A percentile compares a stretch with the other conserved stretches of the same genome.
Conservation (phyloP, 2,113 vertebrate genomes). For the Machaerirhynchus nigripectus region DNA sequence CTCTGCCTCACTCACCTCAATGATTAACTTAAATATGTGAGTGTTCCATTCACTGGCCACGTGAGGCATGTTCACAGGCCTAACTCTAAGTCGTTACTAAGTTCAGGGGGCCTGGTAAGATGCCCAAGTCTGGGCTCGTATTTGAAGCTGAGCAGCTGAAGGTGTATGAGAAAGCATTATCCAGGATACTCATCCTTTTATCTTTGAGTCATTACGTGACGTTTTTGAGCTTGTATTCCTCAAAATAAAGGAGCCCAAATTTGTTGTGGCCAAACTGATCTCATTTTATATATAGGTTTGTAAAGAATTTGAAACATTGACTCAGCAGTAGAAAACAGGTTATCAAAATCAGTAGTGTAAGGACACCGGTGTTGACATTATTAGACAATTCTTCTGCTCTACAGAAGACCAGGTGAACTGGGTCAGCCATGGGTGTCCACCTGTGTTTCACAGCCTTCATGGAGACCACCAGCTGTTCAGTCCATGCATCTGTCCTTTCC, state of each 20-base stretch:
- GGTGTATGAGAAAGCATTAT: background rate
- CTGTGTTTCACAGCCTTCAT: background rate
- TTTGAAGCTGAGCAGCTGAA: background rate
- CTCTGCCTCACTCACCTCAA: background rate
- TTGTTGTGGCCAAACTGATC: background rate
- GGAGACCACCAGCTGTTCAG: background rate
- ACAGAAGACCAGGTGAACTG: background rate
- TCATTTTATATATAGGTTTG: background rate
- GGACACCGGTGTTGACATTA: background rate
- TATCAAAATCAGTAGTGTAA: background rate
- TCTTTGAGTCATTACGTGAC: background rate
- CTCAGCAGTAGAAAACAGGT: constrained; percentile 23
- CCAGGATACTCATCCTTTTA: background rate
- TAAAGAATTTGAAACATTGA: constrained; percentile 14
- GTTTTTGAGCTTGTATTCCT: background rate
- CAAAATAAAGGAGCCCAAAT: background rate
- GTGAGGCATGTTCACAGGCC: background rate
- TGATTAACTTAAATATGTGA: background rate
- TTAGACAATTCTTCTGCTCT: background rate
- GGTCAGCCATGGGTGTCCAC: background rate
- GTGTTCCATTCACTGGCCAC: background rate
- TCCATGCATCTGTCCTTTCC: background rate
- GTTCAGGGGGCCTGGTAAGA: background rate
- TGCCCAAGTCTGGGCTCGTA: background rate
- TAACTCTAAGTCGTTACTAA: background rate